phyloP scores from a whole-genome alignment of 2,797 vertebrate genomes.

The Oceanodroma leucorhoa region DNA sequence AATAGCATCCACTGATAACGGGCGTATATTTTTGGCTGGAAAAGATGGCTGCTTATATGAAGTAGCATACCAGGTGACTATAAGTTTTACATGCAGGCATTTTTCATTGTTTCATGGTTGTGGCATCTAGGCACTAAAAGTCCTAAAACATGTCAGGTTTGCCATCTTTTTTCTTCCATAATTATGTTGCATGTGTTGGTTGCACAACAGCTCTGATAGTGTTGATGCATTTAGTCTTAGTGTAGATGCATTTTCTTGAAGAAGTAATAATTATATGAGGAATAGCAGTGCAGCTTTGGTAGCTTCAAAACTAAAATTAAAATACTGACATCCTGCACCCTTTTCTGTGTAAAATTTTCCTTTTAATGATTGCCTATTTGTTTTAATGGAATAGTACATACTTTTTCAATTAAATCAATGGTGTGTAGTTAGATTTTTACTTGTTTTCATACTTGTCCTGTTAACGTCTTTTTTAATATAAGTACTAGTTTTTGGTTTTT shows the following conservation, averaged over 20 bases:
- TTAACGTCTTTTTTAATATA: accelerated
- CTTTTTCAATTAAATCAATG: not conserved
- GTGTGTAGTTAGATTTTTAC: not conserved
- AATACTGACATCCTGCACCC: no score
- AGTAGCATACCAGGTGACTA: slow-evolving; percentile 88
- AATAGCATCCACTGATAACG: slow-evolving; percentile 88
- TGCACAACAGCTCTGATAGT: not conserved
- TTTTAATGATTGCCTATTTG: not conserved
- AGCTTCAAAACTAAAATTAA: not conserved
- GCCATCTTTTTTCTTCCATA: not conserved
- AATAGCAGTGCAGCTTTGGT: not conserved
- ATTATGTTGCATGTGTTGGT: not conserved
- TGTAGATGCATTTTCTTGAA: not conserved
- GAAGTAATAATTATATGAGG: not conserved
- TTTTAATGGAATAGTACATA: not conserved
- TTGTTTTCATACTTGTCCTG: not conserved
- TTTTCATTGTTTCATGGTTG: not conserved
- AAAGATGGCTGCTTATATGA: slow-evolving; percentile 98
- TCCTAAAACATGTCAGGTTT: not conserved
- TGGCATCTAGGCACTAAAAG: not conserved
- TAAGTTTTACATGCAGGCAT: not conserved
- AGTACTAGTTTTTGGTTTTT: accelerated
- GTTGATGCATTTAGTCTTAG: not conserved
- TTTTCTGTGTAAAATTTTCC: not conserved
- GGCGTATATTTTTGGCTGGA: slow-evolving; percentile 95